Evolutionary conservation across 2,888 invertebrate species (phyloP).

Genomic region (Yponomeuta evonymella): DNA sequence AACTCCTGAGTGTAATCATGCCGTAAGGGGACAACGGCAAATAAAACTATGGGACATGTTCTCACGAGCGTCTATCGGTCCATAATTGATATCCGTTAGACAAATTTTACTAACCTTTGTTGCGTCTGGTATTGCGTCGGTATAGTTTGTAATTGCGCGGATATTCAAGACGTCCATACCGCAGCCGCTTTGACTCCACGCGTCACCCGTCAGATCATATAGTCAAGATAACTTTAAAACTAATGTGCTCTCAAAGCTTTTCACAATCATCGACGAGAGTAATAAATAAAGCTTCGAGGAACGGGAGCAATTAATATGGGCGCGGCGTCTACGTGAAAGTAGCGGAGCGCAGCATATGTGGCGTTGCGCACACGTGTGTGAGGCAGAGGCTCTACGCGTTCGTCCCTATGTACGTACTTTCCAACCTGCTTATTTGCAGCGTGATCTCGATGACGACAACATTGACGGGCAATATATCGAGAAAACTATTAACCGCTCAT

Average conservation of each 20-base stretch:
- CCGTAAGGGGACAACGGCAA: conserved; percentile 53
- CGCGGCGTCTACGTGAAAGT: conserved; percentile 72
- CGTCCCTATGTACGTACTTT: conserved; percentile 11
- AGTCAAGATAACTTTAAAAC: conserved; percentile 66
- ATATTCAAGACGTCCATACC: not conserved
- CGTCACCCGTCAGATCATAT: conserved; percentile 67
- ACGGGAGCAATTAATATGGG: conserved; percentile 76
- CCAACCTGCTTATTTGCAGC: conserved; percentile 13
- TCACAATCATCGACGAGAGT: conserved; percentile 68
- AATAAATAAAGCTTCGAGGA: conserved; percentile 75
- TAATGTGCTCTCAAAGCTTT: conserved; percentile 71
- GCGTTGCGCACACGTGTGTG: conserved; percentile 26
- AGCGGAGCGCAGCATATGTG: conserved; percentile 37
- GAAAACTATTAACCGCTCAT: conserved; percentile 15
- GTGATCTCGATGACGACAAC: conserved; percentile 10
- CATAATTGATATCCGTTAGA: conserved; percentile 32
- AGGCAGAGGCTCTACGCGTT: conserved; percentile 26
- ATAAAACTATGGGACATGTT: conserved; percentile 47
- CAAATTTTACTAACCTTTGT: conserved; percentile 30
- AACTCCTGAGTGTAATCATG: conserved; percentile 51
- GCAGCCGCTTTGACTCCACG: conserved; percentile 38
- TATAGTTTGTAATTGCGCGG: not conserved
- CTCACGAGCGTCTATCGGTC: conserved; percentile 43
- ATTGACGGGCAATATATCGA: conserved; percentile 6
- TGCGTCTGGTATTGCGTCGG: not conserved